A percentile compares a stretch with the other conserved stretches of the same genome.
Conservation (phyloP, 1,140 invertebrate species). For the Hyphantria cunea region DNA sequence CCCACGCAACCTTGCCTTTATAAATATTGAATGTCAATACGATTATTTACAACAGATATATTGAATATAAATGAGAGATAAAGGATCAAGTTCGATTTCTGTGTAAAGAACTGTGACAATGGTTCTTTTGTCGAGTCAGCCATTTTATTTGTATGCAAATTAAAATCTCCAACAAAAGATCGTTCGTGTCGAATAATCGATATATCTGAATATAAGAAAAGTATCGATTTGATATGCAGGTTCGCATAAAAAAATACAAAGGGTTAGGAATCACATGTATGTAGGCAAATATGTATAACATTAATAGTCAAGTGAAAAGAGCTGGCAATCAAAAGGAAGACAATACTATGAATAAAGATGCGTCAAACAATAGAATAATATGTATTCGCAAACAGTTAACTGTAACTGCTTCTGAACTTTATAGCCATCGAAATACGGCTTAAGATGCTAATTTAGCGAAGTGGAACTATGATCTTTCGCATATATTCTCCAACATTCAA, state of each 20-base stretch:
- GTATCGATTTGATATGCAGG: conserved; percentile 28
- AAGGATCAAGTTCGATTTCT: conserved; percentile 65
- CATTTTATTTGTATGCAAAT: conserved; percentile 80
- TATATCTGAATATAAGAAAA: conserved; percentile 33
- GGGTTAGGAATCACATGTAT: conserved; percentile 1
- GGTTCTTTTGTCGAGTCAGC: conserved; percentile 72
- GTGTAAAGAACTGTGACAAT: conserved; percentile 70
- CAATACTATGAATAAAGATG: not conserved
- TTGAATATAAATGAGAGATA: conserved; percentile 79
- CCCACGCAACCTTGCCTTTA: conserved; percentile 74
- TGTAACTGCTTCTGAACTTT: not conserved
- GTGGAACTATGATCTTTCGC: not conserved
- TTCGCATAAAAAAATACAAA: conserved; percentile 21
- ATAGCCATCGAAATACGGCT: not conserved
- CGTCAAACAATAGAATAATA: conserved; percentile 8
- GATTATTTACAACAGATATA: conserved; percentile 72
- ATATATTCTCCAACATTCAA: not conserved
- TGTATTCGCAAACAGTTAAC: not conserved
- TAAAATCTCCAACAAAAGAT: conserved; percentile 46
- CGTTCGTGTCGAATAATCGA: conserved; percentile 51
- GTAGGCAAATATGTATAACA: conserved; percentile 13
- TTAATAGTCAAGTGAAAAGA: conserved; percentile 9
- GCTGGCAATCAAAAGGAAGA: not conserved
- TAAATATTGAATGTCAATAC: conserved; percentile 77
- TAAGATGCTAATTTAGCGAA: not conserved